phyloP scores from a whole-genome alignment of 2,888 invertebrate species.

The Conops quadrifasciatus region DNA sequence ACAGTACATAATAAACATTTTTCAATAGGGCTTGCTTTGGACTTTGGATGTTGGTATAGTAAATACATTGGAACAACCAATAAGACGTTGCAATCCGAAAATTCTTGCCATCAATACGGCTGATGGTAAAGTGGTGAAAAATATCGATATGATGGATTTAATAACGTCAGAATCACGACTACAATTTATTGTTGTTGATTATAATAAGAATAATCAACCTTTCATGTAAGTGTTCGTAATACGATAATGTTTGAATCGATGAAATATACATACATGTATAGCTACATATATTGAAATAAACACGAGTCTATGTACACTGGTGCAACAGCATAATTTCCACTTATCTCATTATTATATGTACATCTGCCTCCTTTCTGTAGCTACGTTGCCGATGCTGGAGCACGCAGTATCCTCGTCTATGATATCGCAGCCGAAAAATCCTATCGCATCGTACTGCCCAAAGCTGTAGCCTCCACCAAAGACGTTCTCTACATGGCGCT shows the following conservation, averaged over 20 bases:
- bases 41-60: constrained; percentile 71
- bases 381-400: constrained; percentile 63
- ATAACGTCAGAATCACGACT: constrained; percentile 67
- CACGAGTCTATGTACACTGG: too few relatives aligned
- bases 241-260: too few relatives aligned
- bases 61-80: constrained; percentile 69
- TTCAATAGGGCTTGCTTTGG: constrained; percentile 68
- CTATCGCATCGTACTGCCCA: constrained; percentile 70
- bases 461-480: constrained; percentile 65
- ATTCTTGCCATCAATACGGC: constrained; percentile 70
- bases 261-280: too few relatives aligned
- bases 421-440: constrained; percentile 67
- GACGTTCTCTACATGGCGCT: constrained; percentile 72
- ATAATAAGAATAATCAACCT: constrained; percentile 66
- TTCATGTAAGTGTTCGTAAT: constrained; percentile 60
- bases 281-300: too few relatives aligned
- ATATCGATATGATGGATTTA: constrained; percentile 68
- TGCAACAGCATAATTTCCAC: too few relatives aligned
- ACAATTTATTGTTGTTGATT: constrained; percentile 71
- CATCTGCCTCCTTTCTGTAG: constrained; percentile 42
- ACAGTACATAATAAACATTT: too few relatives aligned
- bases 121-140: constrained; percentile 70
- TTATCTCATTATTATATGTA: not conserved
- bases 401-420: constrained; percentile 66
- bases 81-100: constrained; percentile 70